Evolutionary conservation across 2,113 vertebrate species (phyloP).

Genomic region (Geococcyx californianus): DNA sequence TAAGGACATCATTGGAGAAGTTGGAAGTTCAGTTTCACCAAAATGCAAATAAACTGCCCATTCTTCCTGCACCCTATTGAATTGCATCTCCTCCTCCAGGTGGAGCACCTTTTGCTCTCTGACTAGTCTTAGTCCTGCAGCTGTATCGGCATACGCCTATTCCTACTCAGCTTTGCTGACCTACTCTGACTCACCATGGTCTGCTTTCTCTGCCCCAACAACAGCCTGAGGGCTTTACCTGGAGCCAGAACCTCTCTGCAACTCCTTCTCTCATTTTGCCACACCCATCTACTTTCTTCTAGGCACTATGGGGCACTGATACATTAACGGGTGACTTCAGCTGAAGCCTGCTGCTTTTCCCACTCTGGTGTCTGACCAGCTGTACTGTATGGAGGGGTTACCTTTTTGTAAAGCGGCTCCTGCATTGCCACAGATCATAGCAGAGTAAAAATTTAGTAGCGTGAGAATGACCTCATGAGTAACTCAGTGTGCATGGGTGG

Average conservation of each 20-base stretch:
- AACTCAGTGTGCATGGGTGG: background rate
- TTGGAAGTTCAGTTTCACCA: background rate
- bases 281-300: background rate
- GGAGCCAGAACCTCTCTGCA: background rate
- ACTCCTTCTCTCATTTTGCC: background rate
- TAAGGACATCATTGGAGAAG: background rate
- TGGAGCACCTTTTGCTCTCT: background rate
- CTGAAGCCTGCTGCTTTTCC: background rate
- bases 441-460: background rate
- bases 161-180: background rate
- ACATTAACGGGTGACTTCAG: background rate
- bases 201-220: background rate
- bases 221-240: background rate
- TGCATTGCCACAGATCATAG: background rate
- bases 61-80: background rate
- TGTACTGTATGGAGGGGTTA: background rate
- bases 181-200: background rate
- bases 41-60: background rate
- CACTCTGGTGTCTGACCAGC: background rate
- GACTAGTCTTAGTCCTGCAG: background rate
- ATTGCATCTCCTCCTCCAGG: background rate
- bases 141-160: too few species aligned
- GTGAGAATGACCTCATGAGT: background rate
- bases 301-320: fast-evolving
- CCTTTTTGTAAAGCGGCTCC: background rate